Base-by-base conservation (phyloP, 2,113 vertebrate genomes). In the Petrocephalus microphthalmus region DNA sequence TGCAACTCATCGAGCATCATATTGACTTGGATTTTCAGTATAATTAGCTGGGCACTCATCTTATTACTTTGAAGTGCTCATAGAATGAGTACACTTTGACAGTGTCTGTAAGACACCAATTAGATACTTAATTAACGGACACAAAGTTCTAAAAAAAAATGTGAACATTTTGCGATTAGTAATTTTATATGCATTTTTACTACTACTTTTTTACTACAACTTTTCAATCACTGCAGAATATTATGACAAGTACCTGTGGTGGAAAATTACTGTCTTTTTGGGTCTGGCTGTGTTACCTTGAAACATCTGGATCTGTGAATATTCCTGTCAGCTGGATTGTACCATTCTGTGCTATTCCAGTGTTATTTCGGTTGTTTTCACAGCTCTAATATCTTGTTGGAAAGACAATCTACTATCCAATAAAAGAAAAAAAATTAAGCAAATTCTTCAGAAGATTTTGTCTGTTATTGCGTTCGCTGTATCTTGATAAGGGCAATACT, bases 101-200 rank as follows among this genome's bases (percentile, higher is more conserved):
- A 87, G 88, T 49, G 90, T 54, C 86, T 85, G 64, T 29, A 87
- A 90, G 84, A 89, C 56, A 54, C 74, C 81, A 67, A 47, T 88
- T 67, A 90, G 83, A 74, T 87, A 74, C 90, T 88, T 85, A 90
- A 92, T 91, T 90, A 90, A 89, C 88, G 89, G 78, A 87, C 71
- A 83, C 88, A 85, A 54, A 87, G 42, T 53, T 78, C 11, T 57
- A 74, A 42, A 88, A 57, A 85, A 71, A 37, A 42, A 78, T 25
- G 0, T 2, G 37, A 37, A 33, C 15, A 45, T 6, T 37, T 13
- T 45, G 5, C 4, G 25, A 37, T 7, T 11, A 71, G 13, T 71
- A 33, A 15, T 71, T 71, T 71, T 33, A 15, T 25, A 71, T 33
- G 13, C 29, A 33, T 4, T 71, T 15, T 71, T 53, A 15, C 33